A percentile compares a stretch with the other conserved stretches of the same genome.
These are phyloP conservation scores for Alectura lathami DNA, from an alignment of 2,113 vertebrate genomes.

Conservation along the genomic window DNA sequence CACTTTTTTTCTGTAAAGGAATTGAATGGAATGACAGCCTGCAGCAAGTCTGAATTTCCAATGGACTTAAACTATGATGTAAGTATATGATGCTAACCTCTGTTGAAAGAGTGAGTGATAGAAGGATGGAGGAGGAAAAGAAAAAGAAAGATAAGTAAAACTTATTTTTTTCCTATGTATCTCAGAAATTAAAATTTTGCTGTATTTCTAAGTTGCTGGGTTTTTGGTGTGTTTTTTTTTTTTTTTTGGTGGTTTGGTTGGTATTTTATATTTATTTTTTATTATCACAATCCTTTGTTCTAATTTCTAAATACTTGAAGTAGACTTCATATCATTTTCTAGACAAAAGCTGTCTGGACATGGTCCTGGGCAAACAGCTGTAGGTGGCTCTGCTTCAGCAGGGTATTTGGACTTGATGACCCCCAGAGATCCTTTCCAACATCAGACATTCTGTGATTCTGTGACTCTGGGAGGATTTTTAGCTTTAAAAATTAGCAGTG, in stretches of 20 bases:
- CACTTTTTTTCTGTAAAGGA: conserved; percentile 54
- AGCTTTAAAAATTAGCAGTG: background rate
- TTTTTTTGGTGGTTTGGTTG: background rate
- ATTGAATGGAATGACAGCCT: conserved; percentile 74
- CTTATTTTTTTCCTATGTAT: background rate
- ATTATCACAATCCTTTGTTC: background rate
- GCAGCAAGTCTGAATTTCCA: conserved; percentile 41
- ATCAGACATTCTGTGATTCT: background rate
- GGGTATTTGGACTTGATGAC: background rate
- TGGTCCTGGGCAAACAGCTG: conserved; percentile 9
- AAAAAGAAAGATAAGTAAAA: background rate
- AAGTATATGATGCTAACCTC: background rate
- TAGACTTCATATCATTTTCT: conserved; percentile 1
- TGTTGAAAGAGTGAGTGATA: background rate
- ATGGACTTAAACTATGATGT: background rate
- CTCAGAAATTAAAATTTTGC: conserved; percentile 4
- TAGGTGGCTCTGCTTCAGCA: background rate
- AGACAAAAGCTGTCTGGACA: background rate
- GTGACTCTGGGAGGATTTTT: background rate
- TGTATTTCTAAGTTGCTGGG: background rate
- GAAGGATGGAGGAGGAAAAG: background rate
- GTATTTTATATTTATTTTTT: background rate
- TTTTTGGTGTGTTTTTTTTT: background rate
- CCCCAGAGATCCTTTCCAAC: background rate
- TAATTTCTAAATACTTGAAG: conserved; percentile 41